Evolutionary conservation across 2,797 vertebrate genomes (phyloP).

Genomic region (Xenopus petersii): DNA sequence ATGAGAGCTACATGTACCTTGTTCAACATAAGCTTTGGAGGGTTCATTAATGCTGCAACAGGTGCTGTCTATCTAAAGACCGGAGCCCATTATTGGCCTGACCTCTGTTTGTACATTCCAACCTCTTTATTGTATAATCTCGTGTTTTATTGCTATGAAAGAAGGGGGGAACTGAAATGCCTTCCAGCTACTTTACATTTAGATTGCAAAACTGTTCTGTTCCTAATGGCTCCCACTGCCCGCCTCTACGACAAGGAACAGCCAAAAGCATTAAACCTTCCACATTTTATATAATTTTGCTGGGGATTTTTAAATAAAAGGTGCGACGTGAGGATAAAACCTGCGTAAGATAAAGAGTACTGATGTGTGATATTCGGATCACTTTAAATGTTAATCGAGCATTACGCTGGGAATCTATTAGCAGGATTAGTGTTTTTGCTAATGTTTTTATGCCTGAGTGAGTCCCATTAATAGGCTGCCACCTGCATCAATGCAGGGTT

Average conservation of each 20-base stretch:
- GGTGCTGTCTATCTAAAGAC: no score
- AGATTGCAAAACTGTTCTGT: slow-evolving; percentile 20
- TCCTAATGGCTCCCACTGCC: slow-evolving; percentile 12
- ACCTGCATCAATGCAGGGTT: neutral
- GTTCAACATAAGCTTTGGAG: no score
- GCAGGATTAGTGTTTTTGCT: neutral
- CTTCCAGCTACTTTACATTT: slow-evolving; percentile 34
- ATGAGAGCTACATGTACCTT: no score
- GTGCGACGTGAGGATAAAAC: neutral
- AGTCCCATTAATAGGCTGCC: neutral
- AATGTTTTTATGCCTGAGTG: neutral
- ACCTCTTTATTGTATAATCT: slow-evolving; percentile 26
- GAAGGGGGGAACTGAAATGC: neutral
- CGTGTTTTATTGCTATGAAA: slow-evolving; percentile 14
- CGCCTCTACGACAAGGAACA: neutral
- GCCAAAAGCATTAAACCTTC: neutral
- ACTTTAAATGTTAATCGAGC: neutral
- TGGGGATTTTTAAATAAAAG: neutral
- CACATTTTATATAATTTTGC: neutral
- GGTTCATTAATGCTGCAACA: no score
- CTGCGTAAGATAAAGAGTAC: neutral
- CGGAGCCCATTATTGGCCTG: no score
- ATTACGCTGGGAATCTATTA: neutral
- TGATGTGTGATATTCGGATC: slow-evolving; percentile 2
- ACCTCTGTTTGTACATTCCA: neutral